Base-by-base conservation (phyloP, 2,113 vertebrate species). In the Rafetus swinhoei region DNA sequence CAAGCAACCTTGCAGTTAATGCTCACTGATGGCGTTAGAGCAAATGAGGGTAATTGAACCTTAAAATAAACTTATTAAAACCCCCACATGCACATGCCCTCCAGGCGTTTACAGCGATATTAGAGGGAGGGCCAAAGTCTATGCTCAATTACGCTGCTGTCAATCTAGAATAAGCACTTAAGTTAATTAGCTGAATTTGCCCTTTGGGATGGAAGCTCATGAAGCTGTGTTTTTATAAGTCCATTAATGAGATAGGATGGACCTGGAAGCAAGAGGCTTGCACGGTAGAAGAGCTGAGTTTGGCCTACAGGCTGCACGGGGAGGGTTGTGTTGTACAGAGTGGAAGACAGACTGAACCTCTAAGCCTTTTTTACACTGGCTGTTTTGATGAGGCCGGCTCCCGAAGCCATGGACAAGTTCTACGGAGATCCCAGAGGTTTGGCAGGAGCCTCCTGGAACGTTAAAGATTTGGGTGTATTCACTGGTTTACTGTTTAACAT, bases 371-470 rank as follows among this genome's bases (percentile, higher is more conserved):
- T 74, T 13, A 76, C 19, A 94, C 96, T 93, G 93, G 89, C 84
- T 96, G 89, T 90, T 95, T 94, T 96, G 90, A 93, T 93, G 92
- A 87, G 88, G 90, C 94, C 94, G 65, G 94, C 88, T 91, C 91
- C 91, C 53, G 39, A 93, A 94, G 88, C 93, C 93, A 79, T 95
- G 95, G 56, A 82, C 94, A 93, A 45, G 53, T 89, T 95, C 94
- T 39, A 80, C 88, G 93, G 93, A 94, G 94, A 95, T 81, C 85
- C 93, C 85, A 95, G 87, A 93, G 86, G 54, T 85, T 96, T 96
- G 97, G 93, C 95, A 95, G 81, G 85, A 84, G 91, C 90, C 86
- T 95, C 86, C 59, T 83, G 90, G 93, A 95, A 95, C 82, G 83
- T 92, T 94, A 94, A 96, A 93, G 85, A 90, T 94, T 93, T 86